Evolutionary conservation across 2,113 vertebrate species (phyloP).

Genomic region (Hyla sarda): DNA sequence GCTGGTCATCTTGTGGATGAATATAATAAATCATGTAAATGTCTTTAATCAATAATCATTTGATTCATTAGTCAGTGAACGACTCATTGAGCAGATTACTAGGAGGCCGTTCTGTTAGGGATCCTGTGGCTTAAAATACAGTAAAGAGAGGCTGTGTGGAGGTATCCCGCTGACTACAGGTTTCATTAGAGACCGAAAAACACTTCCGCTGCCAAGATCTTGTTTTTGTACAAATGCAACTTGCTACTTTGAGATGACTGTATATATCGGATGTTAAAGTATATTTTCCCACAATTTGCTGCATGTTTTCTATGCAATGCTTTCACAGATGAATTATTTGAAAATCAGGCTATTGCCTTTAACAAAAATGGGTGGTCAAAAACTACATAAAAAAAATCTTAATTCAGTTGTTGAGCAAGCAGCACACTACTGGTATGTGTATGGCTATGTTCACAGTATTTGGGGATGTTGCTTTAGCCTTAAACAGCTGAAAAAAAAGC

Average conservation of each 20-base stretch:
- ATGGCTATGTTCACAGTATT: too few relatives aligned
- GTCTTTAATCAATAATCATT: constrained; percentile 26
- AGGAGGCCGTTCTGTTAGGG: not conserved
- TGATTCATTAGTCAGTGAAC: not conserved
- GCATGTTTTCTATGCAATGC: too few relatives aligned
- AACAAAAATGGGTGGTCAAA: not conserved
- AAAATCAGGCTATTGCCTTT: too few relatives aligned
- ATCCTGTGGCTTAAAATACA: not conserved
- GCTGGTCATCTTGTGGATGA: not conserved
- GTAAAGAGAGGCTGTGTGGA: not conserved
- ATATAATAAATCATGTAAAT: not conserved
- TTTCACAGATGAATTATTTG: too few relatives aligned
- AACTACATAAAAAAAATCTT: not conserved
- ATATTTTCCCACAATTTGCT: too few relatives aligned
- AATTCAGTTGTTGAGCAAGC: too few relatives aligned
- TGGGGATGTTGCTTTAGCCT: too few relatives aligned
- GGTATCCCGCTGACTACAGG: not conserved
- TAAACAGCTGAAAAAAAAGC: too few relatives aligned
- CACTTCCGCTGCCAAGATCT: not conserved
- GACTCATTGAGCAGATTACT: constrained; percentile 7
- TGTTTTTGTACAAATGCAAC: not conserved
- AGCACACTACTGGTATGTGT: too few relatives aligned
- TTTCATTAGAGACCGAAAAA: constrained; percentile 15
- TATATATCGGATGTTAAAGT: not conserved
- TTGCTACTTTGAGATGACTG: not conserved